Evolutionary conservation across 2,888 invertebrate genomes (phyloP).

Genomic region (Labia minor): DNA sequence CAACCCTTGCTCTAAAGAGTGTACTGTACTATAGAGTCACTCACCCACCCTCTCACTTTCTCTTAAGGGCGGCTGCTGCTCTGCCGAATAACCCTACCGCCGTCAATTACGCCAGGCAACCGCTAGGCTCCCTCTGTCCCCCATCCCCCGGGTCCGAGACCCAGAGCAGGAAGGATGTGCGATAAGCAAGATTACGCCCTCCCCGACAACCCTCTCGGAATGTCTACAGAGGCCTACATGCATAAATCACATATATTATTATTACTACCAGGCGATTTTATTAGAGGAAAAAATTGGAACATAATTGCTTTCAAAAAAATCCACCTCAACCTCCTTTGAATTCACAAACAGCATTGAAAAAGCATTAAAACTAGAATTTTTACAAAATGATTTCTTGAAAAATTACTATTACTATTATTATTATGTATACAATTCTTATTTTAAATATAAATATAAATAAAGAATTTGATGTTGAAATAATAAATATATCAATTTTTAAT

Average conservation of each 20-base stretch:
- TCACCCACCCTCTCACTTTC: not conserved
- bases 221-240: not conserved
- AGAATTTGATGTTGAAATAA: no score
- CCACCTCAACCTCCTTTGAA: no score
- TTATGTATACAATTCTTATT: no score
- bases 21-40: not conserved
- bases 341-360: no score
- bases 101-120: conserved; percentile 9
- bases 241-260: not conserved
- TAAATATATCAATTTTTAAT: no score
- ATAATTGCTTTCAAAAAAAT: no score
- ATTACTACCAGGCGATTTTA: no score
- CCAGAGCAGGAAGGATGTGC: not conserved
- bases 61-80: not conserved
- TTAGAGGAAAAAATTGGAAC: no score
- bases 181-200: conserved; percentile 13
- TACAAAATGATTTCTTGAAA: no score
- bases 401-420: no score
- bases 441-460: no score
- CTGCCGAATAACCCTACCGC: conserved; percentile 13
- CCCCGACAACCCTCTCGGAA: not conserved
- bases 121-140: not conserved
- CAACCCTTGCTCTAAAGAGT: not conserved
- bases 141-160: not conserved
- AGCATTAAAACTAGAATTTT: no score